Conservation (phyloP, 1,140 invertebrate genomes). For the Caenorhabditis briggsae region DNA sequence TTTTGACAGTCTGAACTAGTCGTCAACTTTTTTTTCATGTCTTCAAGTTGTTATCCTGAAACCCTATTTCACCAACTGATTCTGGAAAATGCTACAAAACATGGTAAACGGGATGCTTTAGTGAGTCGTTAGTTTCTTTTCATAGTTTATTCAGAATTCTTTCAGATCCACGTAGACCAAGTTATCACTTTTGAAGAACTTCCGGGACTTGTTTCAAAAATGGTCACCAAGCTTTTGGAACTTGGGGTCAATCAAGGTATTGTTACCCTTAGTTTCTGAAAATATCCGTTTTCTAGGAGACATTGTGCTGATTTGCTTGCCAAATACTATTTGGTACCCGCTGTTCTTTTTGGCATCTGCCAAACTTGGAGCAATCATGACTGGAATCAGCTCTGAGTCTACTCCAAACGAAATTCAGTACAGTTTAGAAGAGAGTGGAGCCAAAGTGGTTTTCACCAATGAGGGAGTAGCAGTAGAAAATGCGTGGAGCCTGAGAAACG, state of each 20-base stretch:
- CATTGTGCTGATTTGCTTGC: conserved; percentile 35
- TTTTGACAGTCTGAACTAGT: neutral
- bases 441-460: conserved; percentile 46
- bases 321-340: conserved; percentile 66
- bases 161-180: conserved; percentile 8
- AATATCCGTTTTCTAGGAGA: neutral
- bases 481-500: conserved; percentile 7
- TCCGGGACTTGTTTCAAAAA: neutral
- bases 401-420: conserved; percentile 65
- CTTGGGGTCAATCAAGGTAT: neutral
- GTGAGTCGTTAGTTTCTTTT: neutral
- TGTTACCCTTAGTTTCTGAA: neutral
- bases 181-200: neutral
- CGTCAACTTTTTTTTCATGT: neutral
- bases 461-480: neutral
- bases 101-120: conserved; percentile 1
- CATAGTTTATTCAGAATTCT: neutral
- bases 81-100: neutral
- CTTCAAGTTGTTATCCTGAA: neutral
- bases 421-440: conserved; percentile 28
- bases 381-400: conserved; percentile 64
- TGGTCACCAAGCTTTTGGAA: neutral
- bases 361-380: conserved; percentile 67
- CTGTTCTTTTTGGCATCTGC: conserved; percentile 69
- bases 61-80: conserved; percentile 18